Conservation (phyloP, 2,113 vertebrate species). For the rat (Rattus norvegicus) region DNA sequence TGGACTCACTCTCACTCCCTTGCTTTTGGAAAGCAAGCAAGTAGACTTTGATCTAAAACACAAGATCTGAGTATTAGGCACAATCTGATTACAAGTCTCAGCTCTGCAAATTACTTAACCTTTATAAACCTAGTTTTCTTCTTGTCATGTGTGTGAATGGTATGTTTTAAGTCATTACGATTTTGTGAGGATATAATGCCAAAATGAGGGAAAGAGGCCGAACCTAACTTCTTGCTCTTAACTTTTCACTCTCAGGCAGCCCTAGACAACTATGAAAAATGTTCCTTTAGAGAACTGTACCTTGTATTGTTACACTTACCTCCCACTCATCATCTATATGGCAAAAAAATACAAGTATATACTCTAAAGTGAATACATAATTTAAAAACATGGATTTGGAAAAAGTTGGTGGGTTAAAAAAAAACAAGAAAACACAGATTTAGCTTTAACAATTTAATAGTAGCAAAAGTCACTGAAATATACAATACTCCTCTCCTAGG, state of each 20-base stretch:
- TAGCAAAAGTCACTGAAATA: conserved; percentile 25
- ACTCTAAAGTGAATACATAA: background rate
- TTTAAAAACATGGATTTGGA: conserved; percentile 44
- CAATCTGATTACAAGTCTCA: conserved; percentile 44
- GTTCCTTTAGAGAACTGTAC: conserved; percentile 13
- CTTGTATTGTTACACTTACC: background rate
- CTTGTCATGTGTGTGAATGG: conserved; percentile 24
- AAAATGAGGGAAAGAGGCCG: conserved; percentile 34
- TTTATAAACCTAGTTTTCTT: conserved; percentile 51
- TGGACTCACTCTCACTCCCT: background rate
- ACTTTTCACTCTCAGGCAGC: background rate
- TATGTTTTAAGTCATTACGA: conserved; percentile 52
- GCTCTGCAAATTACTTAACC: conserved; percentile 10
- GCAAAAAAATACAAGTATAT: conserved; percentile 5
- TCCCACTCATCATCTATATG: background rate
- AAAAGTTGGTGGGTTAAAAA: too few species aligned
- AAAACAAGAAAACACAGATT: conserved; percentile 12
- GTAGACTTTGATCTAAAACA: background rate
- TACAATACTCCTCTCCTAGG: background rate
- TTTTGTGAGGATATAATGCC: background rate
- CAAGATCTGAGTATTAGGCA: background rate
- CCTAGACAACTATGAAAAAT: background rate
- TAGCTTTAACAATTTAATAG: background rate
- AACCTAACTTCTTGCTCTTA: background rate
- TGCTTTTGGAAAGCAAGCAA: conserved; percentile 17